phyloP scores from a whole-genome alignment of 2,888 invertebrate genomes.

The Oxystoma pomonae region DNA sequence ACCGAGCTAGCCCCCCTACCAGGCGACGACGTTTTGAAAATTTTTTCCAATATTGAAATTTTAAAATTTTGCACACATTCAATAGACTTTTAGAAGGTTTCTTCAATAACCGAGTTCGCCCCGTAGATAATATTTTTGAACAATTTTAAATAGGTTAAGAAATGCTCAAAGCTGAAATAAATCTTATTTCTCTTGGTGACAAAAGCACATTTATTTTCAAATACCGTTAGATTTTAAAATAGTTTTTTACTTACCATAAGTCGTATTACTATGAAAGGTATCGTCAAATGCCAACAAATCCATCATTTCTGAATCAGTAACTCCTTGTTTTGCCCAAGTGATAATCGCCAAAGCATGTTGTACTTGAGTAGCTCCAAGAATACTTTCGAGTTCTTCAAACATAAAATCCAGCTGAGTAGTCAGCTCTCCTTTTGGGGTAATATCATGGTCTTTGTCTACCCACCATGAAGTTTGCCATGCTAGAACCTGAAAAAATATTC shows the following conservation, averaged over 20 bases:
- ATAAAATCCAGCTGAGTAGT: conserved; percentile 62
- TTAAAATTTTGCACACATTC: no score
- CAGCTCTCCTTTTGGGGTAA: conserved; percentile 54
- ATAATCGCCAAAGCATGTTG: conserved; percentile 67
- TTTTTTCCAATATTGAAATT: no score
- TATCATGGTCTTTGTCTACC: conserved; percentile 54
- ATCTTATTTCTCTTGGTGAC: no score
- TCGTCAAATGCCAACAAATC: conserved; percentile 63
- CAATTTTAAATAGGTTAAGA: no score
- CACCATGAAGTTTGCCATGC: conserved; percentile 62
- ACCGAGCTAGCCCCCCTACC: no score
- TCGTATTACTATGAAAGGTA: conserved; percentile 59
- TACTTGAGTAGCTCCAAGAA: conserved; percentile 62
- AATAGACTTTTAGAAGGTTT: no score
- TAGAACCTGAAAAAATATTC: conserved; percentile 51
- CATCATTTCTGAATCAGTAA: conserved; percentile 77
- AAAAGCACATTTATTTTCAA: no score
- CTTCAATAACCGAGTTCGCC: no score
- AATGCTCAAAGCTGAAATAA: no score
- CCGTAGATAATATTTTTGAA: no score
- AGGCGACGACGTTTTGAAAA: no score
- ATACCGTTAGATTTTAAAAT: no score
- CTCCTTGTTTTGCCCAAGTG: conserved; percentile 70
- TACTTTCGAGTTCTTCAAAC: conserved; percentile 64
- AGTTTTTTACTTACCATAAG: conserved; percentile 58